Evolutionary conservation across 2,797 vertebrate species (phyloP).

Genomic region (Crenuchus spilurus): DNA sequence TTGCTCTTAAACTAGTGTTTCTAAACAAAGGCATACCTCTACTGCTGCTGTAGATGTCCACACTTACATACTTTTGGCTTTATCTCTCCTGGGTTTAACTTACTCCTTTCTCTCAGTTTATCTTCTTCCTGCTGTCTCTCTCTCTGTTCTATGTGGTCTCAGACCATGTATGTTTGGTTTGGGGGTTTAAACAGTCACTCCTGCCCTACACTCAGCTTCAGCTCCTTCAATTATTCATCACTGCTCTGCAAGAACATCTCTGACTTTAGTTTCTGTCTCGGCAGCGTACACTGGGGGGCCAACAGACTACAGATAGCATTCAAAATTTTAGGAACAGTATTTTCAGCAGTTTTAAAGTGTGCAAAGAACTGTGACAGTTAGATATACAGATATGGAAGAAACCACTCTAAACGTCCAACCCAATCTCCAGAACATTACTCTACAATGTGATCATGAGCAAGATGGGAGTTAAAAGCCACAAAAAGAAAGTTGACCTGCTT

Average conservation of each 20-base stretch:
- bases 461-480: too few species aligned
- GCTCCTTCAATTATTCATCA: constrained; percentile 41
- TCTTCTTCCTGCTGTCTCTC: background rate
- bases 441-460: too few species aligned
- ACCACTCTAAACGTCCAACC: too few species aligned
- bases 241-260: constrained; percentile 23
- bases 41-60: background rate
- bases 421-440: too few species aligned
- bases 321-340: too few species aligned
- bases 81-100: constrained; percentile 4
- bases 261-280: constrained; percentile 15
- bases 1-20: background rate
- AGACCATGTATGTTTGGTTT: background rate
- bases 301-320: too few species aligned
- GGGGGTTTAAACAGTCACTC: background rate
- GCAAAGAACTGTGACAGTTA: too few species aligned
- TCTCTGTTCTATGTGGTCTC: background rate
- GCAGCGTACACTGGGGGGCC: background rate
- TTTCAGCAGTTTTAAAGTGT: too few species aligned
- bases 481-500: too few species aligned
- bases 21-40: too few species aligned
- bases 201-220: background rate
- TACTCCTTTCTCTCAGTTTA: background rate
- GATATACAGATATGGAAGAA: too few species aligned
- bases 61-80: background rate